Conservation (phyloP, 2,888 invertebrate species). For the Parasteatoda lunata region DNA sequence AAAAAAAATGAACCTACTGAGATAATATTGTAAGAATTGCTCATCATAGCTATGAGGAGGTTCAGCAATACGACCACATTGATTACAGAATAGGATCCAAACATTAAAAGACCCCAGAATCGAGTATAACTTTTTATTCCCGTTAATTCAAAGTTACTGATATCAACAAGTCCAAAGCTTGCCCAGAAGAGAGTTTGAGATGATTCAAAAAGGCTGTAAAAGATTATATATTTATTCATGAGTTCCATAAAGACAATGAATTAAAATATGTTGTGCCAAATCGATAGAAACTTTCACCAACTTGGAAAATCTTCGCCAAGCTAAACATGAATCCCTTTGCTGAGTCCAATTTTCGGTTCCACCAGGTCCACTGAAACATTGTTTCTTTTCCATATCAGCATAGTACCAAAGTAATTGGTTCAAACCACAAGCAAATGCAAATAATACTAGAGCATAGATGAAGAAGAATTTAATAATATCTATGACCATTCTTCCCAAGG, state of each 20-base stretch:
- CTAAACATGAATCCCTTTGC: conserved; percentile 68
- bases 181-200: conserved; percentile 77
- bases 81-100: conserved; percentile 77
- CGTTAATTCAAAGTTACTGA: conserved; percentile 75
- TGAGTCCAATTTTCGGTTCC: conserved; percentile 58
- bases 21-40: conserved; percentile 77
- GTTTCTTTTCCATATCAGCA: conserved; percentile 88
- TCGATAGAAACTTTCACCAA: conserved; percentile 72
- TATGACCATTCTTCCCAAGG: conserved; percentile 77
- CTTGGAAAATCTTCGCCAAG: conserved; percentile 73
- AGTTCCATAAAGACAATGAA: background rate
- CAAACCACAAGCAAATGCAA: conserved; percentile 73
- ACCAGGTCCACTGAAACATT: conserved; percentile 81
- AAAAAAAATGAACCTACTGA: conserved; percentile 79
- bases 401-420: conserved; percentile 91
- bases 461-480: conserved; percentile 77
- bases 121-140: conserved; percentile 74
- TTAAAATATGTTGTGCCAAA: background rate
- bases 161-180: conserved; percentile 77
- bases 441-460: conserved; percentile 74
- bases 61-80: conserved; percentile 77
- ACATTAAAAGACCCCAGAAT: conserved; percentile 78
- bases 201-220: conserved; percentile 79
- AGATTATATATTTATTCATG: background rate
- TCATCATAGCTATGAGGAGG: conserved; percentile 79